These are phyloP conservation scores for Brachionichthys hirsutus DNA, from an alignment of 2,113 vertebrate species.

Conservation along the genomic window DNA sequence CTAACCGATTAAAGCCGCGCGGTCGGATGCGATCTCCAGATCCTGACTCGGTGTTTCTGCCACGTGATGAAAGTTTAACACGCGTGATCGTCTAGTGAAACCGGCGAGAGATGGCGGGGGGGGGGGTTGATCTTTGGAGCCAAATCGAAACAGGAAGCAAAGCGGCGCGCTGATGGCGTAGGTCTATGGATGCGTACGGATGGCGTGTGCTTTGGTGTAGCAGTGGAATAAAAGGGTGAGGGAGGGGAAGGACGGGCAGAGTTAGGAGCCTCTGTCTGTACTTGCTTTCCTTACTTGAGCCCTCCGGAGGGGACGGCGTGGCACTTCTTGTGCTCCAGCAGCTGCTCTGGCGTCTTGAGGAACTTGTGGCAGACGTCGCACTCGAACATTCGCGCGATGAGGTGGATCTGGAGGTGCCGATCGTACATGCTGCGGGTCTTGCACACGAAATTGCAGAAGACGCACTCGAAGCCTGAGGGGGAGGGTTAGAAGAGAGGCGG, in stretches of 20 bases:
- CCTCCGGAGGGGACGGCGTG: constrained; percentile 98
- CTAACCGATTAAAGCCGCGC: constrained; percentile 39
- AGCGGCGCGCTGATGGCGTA: constrained; percentile 2
- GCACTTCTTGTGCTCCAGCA: constrained; percentile 99
- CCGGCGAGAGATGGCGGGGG: no score
- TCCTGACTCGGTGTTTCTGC: constrained; percentile 8
- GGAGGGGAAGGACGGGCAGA: constrained; percentile 40
- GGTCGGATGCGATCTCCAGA: constrained; percentile 30
- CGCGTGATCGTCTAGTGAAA: constrained; percentile 3
- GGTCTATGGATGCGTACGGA: constrained; percentile 1
- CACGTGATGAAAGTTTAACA: constrained; percentile 7
- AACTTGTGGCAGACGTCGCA: constrained; percentile 99
- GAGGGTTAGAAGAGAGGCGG: not conserved
- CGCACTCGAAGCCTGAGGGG: constrained; percentile 93
- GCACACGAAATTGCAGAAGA: constrained; percentile 99
- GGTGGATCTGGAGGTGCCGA: constrained; percentile 97
- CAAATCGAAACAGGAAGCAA: not conserved
- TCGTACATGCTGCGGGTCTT: constrained; percentile 99
- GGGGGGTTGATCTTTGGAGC: not conserved
- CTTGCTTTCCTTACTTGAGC: constrained; percentile 99
- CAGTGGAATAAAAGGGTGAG: constrained; percentile 29
- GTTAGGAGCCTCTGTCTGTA: constrained; percentile 85
- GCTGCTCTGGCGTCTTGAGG: constrained; percentile 98
- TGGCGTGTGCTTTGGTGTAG: constrained; percentile 26
- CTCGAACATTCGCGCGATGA: constrained; percentile 99